Evolutionary conservation across 2,113 vertebrate species (phyloP).

Genomic region (Sardina pilchardus): DNA sequence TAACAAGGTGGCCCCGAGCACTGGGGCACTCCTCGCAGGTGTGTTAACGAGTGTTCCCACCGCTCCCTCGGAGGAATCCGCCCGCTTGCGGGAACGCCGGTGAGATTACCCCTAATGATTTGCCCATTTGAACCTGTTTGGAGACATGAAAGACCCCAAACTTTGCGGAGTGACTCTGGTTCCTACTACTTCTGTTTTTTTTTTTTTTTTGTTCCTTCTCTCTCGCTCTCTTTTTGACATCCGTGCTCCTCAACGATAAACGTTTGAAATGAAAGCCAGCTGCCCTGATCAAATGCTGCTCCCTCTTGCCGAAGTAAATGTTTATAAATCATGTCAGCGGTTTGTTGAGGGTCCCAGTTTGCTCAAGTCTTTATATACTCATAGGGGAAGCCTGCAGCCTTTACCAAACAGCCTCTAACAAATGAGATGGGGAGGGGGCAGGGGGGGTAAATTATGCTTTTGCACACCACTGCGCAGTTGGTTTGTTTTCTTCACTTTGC

Average conservation of each 20-base stretch:
- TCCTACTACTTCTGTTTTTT: neutral
- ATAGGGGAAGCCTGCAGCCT: neutral
- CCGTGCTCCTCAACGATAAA: conserved; percentile 62
- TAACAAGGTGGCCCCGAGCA: neutral
- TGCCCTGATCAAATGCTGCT: conserved; percentile 65
- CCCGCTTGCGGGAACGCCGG: conserved; percentile 51
- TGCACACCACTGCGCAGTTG: neutral
- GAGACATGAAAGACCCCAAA: conserved; percentile 56
- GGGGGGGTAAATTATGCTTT: neutral
- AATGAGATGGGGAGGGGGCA: neutral
- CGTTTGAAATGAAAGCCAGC: conserved; percentile 68
- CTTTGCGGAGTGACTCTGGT: neutral
- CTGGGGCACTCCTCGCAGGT: neutral
- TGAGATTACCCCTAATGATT: conserved; percentile 61
- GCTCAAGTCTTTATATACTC: conserved; percentile 45
- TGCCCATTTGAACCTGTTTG: conserved; percentile 58
- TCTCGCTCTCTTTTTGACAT: conserved; percentile 54
- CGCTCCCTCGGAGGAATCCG: conserved; percentile 5
- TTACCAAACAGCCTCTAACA: conserved; percentile 7
- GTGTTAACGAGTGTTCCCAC: neutral
- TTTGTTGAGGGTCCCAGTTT: conserved; percentile 59
- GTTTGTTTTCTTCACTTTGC: neutral
- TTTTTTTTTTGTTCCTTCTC: neutral
- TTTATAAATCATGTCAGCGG: conserved; percentile 68
- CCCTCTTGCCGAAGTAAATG: conserved; percentile 63